Evolutionary conservation across 2,113 vertebrate genomes (phyloP).

Genomic region (Tangachromis dhanisi): DNA sequence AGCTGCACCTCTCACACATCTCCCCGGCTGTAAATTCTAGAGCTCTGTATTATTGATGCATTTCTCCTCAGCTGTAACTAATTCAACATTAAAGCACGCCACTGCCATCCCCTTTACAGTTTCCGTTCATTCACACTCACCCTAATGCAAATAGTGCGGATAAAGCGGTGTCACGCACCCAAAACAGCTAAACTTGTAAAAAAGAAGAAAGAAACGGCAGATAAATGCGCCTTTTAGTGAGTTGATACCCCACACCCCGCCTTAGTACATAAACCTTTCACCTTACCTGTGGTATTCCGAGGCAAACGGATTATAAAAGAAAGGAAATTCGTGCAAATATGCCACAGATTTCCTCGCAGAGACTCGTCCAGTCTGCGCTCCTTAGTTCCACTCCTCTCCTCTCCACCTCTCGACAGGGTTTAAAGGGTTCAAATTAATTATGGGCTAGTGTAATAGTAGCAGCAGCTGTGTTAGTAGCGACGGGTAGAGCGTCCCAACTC

Average conservation of each 20-base stretch:
- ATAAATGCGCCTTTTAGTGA: neutral
- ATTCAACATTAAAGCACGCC: conserved; percentile 6
- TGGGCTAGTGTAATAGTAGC: neutral
- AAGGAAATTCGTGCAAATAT: conserved; percentile 9
- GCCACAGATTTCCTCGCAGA: conserved; percentile 21
- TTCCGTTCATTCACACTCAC: neutral
- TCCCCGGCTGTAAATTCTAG: neutral
- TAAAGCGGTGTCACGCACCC: neutral
- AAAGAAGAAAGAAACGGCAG: neutral
- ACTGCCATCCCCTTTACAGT: neutral
- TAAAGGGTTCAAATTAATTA: neutral
- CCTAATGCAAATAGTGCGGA: neutral
- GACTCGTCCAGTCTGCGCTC: conserved; percentile 38
- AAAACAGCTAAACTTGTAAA: conserved; percentile 35
- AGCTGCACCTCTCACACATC: neutral
- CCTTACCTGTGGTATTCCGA: conserved; percentile 66
- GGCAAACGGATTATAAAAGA: conserved; percentile 14
- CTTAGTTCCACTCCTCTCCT: conserved; percentile 37
- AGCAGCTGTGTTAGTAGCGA: neutral
- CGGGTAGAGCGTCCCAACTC: conserved; percentile 34
- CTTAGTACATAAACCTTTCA: neutral
- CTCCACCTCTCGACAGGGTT: neutral
- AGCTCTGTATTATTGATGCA: neutral
- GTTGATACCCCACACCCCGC: neutral
- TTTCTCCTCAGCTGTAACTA: conserved; percentile 20